These are phyloP conservation scores for Sardinella longiceps DNA, from an alignment of 2,797 vertebrate genomes.

Conservation along the genomic window DNA sequence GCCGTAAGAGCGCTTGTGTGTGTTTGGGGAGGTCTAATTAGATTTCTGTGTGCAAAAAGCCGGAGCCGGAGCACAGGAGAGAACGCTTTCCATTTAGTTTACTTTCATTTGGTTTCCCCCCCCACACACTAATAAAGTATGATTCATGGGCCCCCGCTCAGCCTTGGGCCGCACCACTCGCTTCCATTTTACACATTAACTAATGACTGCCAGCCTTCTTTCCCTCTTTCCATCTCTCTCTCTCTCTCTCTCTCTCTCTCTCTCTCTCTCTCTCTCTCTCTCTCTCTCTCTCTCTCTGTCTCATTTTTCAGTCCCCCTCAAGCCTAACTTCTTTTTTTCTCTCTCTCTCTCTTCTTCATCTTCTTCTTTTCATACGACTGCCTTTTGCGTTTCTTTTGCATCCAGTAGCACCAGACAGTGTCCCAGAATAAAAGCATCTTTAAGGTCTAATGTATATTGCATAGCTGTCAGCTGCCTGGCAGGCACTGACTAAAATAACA, in stretches of 20 bases:
- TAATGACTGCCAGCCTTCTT: conserved; percentile 53
- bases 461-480: no score
- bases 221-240: not conserved
- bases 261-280: not conserved
- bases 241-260: not conserved
- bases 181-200: conserved; percentile 64
- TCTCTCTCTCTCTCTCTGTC: no score
- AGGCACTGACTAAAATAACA: no score
- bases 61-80: conserved; percentile 65
- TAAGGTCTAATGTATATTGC: no score
- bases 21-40: conserved; percentile 74
- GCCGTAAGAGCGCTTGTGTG: conserved; percentile 73
- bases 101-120: conserved; percentile 66
- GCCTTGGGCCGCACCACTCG: conserved; percentile 61
- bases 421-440: no score
- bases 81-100: not conserved
- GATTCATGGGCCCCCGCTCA: conserved; percentile 71
- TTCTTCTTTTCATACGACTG: no score
- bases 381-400: no score
- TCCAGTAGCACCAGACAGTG: no score
- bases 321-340: no score
- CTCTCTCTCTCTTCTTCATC: no score
- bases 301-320: no score
- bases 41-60: conserved; percentile 70
- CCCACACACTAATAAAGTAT: conserved; percentile 70